phyloP scores from a whole-genome alignment of 2,888 invertebrate genomes.

The Heliconius ethilla region DNA sequence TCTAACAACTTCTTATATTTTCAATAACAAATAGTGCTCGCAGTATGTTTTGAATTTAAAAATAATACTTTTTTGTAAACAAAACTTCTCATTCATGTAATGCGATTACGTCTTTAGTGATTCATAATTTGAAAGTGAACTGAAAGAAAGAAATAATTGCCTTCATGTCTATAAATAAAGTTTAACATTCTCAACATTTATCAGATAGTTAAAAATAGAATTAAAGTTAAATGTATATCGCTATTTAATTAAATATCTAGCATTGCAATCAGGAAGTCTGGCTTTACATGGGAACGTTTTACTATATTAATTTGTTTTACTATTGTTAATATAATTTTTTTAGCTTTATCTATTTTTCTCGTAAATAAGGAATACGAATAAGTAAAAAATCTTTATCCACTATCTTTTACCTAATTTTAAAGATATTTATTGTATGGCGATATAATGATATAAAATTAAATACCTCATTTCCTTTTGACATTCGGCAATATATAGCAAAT shows the following conservation, averaged over 20 bases:
- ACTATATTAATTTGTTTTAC: neutral
- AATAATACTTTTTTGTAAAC: conserved; percentile 3
- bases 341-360: no score
- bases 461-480: no score
- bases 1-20: neutral
- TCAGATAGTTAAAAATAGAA: neutral
- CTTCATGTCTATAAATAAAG: conserved; percentile 11
- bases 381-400: no score
- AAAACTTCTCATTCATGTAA: neutral
- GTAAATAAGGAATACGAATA: no score
- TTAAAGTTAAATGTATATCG: neutral
- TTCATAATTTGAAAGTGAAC: conserved; percentile 16
- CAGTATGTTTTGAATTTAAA: neutral
- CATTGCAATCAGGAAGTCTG: neutral
- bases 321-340: no score
- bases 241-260: neutral
- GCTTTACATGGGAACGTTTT: no score
- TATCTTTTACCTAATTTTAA: neutral
- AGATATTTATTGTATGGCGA: neutral
- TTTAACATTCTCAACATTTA: neutral
- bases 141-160: conserved; percentile 4
- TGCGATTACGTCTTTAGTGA: conserved; percentile 6
- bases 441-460: no score
- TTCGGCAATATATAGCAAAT: no score
- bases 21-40: neutral